phyloP scores from a whole-genome alignment of 2,797 vertebrate genomes.

The Poeciliopsis presidionis region DNA sequence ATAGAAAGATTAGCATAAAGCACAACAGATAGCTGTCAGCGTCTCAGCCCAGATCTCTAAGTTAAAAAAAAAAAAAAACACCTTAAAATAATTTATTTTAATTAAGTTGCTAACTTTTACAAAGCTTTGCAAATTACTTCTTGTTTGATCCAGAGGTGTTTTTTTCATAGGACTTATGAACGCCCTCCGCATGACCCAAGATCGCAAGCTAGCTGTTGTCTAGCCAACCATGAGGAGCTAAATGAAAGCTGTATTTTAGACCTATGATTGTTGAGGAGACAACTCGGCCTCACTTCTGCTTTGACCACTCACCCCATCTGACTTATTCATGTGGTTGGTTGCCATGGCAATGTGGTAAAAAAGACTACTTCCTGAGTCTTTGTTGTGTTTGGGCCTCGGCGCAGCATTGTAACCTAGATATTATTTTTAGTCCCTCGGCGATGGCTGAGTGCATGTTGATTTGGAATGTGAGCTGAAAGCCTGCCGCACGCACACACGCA shows the following conservation, averaged over 20 bases:
- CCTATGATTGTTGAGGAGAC: conserved; percentile 74
- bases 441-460: conserved; percentile 61
- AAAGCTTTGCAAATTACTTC: background rate
- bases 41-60: conserved; percentile 22
- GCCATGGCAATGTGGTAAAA: conserved; percentile 63
- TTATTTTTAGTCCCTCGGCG: conserved; percentile 78
- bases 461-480: conserved; percentile 65
- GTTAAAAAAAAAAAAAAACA: background rate
- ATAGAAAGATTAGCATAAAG: conserved; percentile 47
- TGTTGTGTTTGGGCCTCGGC: conserved; percentile 75
- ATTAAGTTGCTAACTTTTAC: background rate
- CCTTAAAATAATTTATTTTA: background rate
- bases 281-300: conserved; percentile 65
- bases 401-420: conserved; percentile 77
- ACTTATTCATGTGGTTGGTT: conserved; percentile 71
- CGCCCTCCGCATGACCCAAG: conserved; percentile 60
- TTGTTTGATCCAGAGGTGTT: conserved; percentile 18
- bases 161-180: conserved; percentile 7
- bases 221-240: conserved; percentile 70
- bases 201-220: conserved; percentile 58
- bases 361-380: conserved; percentile 74
- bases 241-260: conserved; percentile 74
- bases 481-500: conserved; percentile 19
- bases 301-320: conserved; percentile 76
- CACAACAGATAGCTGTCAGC: conserved; percentile 26